A percentile compares a stretch with the other conserved stretches of the same genome.
These are phyloP conservation scores for Tineola bisselliella DNA, from an alignment of 2,888 invertebrate species.

Conservation along the genomic window DNA sequence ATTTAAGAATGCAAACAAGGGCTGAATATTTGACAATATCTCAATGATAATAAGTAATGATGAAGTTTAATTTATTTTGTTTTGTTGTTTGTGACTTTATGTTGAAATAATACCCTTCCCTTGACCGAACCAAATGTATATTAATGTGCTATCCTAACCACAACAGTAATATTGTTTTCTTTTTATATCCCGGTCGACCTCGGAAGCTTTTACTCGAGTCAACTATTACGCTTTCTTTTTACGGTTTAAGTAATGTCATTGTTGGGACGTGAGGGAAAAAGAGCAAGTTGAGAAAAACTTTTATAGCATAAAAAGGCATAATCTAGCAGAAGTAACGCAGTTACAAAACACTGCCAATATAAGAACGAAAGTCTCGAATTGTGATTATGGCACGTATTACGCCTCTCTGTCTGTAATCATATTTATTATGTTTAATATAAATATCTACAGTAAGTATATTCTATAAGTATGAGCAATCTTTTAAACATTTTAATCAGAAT, in stretches of 20 bases:
- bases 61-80: constrained; percentile 48
- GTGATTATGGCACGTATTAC: not conserved
- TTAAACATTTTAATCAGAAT: too few species aligned
- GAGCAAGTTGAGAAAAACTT: constrained; percentile 13
- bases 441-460: too few species aligned
- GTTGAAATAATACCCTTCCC: constrained; percentile 20
- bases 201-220: constrained; percentile 53
- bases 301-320: constrained; percentile 10
- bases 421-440: not conserved
- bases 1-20: not conserved
- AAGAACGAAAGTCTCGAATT: not conserved
- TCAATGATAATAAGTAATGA: constrained; percentile 17
- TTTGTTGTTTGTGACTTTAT: constrained; percentile 31
- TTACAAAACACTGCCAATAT: not conserved
- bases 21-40: not conserved
- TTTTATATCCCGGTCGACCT: constrained; percentile 45
- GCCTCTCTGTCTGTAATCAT: not conserved
- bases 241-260: constrained; percentile 42
- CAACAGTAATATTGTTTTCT: constrained; percentile 57
- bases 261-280: constrained; percentile 22
- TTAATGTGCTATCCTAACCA: constrained; percentile 54
- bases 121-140: constrained; percentile 50
- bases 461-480: too few species aligned
- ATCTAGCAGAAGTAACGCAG: not conserved
- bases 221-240: constrained; percentile 46